Percentiles rank a stretch among this genome's conserved stretches.
Conservation (phyloP, 2,113 vertebrate species). For the Rhadina sibilatrix region DNA sequence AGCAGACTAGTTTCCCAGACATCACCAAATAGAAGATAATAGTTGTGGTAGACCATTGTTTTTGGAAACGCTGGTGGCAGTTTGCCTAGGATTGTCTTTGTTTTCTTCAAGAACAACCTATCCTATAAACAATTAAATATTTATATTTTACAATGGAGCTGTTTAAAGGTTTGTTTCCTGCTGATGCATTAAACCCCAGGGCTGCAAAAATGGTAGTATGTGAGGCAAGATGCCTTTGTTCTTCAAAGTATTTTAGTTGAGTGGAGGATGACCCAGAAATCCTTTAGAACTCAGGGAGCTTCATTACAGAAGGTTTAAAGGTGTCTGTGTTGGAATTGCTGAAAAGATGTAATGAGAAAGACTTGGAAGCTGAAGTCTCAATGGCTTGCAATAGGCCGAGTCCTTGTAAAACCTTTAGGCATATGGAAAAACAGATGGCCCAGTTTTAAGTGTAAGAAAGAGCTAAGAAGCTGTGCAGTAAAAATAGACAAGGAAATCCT, state of each 20-base stretch:
- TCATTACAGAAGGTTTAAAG: background rate
- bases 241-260: background rate
- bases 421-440: background rate
- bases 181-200: background rate
- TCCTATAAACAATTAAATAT: conserved; percentile 15
- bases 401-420: background rate
- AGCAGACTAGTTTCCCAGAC: background rate
- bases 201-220: background rate
- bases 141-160: background rate
- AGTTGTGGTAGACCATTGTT: background rate
- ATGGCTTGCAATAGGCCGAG: background rate
- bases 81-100: background rate
- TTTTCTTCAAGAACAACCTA: background rate
- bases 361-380: background rate
- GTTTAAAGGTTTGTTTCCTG: background rate
- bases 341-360: background rate
- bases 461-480: background rate
- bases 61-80: background rate
- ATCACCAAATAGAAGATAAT: background rate
- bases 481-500: background rate
- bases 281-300: background rate
- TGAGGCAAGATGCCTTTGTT: background rate
- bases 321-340: background rate
- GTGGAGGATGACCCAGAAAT: background rate
- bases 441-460: background rate